A percentile compares a stretch with the other conserved stretches of the same genome.
Evolutionary conservation across 2,888 invertebrate species (phyloP).

Genomic region (Meandrusa payeni): DNA sequence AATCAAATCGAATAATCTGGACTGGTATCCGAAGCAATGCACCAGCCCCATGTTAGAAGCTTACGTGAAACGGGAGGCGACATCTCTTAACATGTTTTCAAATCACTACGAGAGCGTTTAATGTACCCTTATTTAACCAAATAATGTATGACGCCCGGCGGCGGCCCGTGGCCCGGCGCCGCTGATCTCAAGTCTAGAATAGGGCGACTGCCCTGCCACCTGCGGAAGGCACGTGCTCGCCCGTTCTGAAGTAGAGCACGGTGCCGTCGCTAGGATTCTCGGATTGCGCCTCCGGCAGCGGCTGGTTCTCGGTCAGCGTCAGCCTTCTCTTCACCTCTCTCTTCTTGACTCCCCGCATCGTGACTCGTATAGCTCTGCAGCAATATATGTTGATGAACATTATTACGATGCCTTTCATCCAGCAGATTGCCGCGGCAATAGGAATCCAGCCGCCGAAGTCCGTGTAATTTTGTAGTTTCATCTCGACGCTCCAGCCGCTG

Average conservation of each 20-base stretch:
- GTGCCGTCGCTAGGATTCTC: constrained; percentile 24
- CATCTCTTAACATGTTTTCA: too few relatives aligned
- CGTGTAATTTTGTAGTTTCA: constrained; percentile 41
- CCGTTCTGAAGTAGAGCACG: constrained; percentile 44
- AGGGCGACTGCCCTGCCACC: too few relatives aligned
- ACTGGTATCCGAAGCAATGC: too few relatives aligned
- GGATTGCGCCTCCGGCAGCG: constrained; percentile 47
- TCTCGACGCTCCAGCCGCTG: constrained; percentile 58
- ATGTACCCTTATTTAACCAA: too few relatives aligned
- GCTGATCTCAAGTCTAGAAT: too few relatives aligned
- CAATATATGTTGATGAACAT: constrained; percentile 49
- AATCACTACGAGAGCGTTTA: too few relatives aligned
- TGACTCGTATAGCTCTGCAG: constrained; percentile 37
- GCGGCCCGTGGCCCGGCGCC: too few relatives aligned
- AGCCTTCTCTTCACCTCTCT: constrained; percentile 41
- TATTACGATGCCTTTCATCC: constrained; percentile 54
- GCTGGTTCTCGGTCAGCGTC: constrained; percentile 33
- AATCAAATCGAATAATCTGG: too few relatives aligned
- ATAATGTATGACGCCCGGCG: too few relatives aligned
- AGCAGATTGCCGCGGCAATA: constrained; percentile 46
- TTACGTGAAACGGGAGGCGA: too few relatives aligned
- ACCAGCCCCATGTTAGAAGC: too few relatives aligned
- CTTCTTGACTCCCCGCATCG: constrained; percentile 39
- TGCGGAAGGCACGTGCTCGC: constrained; percentile 39
- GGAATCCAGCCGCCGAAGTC: constrained; percentile 65